Conservation (phyloP, 2,797 vertebrate species). For the Lepilemur ruficaudatus region DNA sequence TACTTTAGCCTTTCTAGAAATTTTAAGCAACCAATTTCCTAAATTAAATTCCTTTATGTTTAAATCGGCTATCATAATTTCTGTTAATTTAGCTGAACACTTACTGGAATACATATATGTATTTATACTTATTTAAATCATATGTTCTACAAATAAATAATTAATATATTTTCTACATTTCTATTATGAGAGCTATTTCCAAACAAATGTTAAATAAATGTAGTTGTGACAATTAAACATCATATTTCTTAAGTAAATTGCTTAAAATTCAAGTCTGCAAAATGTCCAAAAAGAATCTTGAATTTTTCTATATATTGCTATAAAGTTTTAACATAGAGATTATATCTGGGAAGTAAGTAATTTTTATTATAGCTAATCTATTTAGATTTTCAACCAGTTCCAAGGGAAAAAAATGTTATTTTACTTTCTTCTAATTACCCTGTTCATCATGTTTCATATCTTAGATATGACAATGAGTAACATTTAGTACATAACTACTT, state of each 20-base stretch:
- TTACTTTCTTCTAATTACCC: not conserved
- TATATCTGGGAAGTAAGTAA: not conserved
- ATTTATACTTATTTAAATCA: not conserved
- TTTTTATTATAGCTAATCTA: not conserved
- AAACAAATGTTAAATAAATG: not conserved
- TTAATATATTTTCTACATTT: not conserved
- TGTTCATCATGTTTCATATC: not conserved
- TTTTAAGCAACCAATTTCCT: not conserved
- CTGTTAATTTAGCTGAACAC: not conserved
- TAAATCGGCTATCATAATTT: not conserved
- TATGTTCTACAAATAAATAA: not conserved
- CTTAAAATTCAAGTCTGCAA: not conserved
- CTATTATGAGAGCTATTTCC: not conserved
- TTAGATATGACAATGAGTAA: not conserved
- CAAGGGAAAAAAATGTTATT: not conserved
- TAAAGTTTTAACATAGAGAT: not conserved
- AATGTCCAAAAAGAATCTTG: not conserved
- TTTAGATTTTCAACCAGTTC: not conserved
- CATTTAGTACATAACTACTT: not conserved
- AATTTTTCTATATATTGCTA: not conserved
- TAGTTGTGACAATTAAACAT: not conserved
- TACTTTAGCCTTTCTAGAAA: not conserved
- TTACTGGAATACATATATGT: not conserved
- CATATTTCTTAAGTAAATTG: conserved; percentile 3
- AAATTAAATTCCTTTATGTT: not conserved